Evolutionary conservation across 2,888 invertebrate species (phyloP), one percentile per base, ranked within the genome.

Genomic region (Apomyelois bistriatella): DNA sequence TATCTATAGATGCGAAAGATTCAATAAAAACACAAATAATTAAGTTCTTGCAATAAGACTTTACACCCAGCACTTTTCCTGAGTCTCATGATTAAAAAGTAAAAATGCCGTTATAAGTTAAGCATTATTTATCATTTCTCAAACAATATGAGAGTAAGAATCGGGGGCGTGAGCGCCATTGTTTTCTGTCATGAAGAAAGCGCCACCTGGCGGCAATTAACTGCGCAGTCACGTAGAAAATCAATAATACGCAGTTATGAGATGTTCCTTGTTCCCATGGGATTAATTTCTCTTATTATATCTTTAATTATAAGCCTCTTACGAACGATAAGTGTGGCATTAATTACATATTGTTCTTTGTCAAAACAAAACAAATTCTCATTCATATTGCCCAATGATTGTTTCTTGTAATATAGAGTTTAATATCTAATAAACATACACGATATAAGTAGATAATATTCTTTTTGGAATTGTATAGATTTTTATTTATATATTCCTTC

Each of bases 61-160:
- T 32, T 32, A 32, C 7, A 32, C 22, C 2, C 3, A 32, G 7
- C 32, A 7, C 32, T 7, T 32, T 32, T 32, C 15, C 13, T 13
- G 8, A 32, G 9, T 46, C 46, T 16, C 46, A 46, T 46, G 16
- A 32, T 32, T 32, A 35, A 46, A 46, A 32, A 46, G 46, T 46
- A 46, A 32, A 13, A 46, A 35, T 48, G 60, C 72, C 68, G 65
- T 66, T 68, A 68, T 57, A 59, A 64, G 64, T 53, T 60, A 56
- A 61, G 59, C 61, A 66, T 68, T 67, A 68, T 70, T 62, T 59
- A 61, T 64, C 66, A 68, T 61, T 57, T 60, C 22, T 57, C 56
- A 70, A 66, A 69, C 69, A 64, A 72, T 71, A 72, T 76, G 72
- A 57, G 72, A 77, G 70, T 54, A 62, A 64, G 70, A 72, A 74